Conservation (phyloP, 2,797 vertebrate genomes). For the Alectoris magna region DNA sequence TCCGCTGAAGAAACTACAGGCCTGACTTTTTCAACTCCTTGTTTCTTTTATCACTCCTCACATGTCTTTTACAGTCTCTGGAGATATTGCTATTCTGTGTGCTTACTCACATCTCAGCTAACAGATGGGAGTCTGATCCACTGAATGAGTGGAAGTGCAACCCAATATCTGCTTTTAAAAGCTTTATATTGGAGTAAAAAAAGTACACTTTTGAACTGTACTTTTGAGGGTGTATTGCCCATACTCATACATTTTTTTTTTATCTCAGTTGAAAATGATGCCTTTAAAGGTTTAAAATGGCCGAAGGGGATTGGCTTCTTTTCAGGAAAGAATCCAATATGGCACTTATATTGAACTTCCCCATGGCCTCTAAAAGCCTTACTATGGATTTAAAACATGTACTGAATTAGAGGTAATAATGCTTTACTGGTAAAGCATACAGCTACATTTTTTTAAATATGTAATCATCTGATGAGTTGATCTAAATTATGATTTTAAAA, state of each 20-base stretch:
- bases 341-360: neutral
- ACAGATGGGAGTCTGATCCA: slow-evolving; percentile 21
- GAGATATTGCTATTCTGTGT: neutral
- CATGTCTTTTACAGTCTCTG: slow-evolving; percentile 13
- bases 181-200: neutral
- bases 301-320: neutral
- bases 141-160: neutral
- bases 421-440: neutral
- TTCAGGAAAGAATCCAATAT: neutral
- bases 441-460: neutral
- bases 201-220: neutral
- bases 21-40: neutral
- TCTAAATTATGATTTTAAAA: slow-evolving; percentile 28
- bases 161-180: neutral
- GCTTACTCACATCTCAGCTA: neutral
- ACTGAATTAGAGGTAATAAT: neutral
- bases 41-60: slow-evolving; percentile 1
- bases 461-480: neutral
- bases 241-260: neutral
- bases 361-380: neutral
- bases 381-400: neutral
- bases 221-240: neutral
- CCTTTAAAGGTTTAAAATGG: slow-evolving; percentile 41
- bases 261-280: slow-evolving; percentile 43
- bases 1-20: neutral